Evolutionary conservation across 64 coral and sea anemone genomes (phyloP).

Genomic region (Platygyra sinensis): DNA sequence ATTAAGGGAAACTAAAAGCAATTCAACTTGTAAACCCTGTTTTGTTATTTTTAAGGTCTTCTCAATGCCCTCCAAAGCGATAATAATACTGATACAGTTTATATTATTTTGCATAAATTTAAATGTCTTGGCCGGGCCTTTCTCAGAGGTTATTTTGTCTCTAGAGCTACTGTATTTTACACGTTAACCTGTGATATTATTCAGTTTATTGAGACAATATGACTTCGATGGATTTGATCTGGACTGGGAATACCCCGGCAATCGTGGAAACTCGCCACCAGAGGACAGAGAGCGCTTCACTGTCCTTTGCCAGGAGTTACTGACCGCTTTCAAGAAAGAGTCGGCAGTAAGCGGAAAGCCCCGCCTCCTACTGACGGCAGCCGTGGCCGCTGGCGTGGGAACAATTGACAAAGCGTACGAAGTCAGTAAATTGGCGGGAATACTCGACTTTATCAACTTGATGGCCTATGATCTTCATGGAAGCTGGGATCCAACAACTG

Average conservation of each 20-base stretch:
- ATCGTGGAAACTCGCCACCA: slow-evolving; percentile 71
- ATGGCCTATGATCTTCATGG: slow-evolving; percentile 87
- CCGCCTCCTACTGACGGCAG: slow-evolving; percentile 57
- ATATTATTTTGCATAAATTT: no score
- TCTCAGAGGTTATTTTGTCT: no score
- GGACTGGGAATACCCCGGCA: slow-evolving; percentile 80
- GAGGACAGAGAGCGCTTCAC: slow-evolving; percentile 72
- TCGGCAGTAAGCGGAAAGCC: slow-evolving; percentile 42
- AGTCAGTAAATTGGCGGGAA: slow-evolving; percentile 62
- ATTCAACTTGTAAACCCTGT: no score
- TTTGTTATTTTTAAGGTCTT: no score
- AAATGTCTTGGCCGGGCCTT: no score
- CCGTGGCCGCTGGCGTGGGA: slow-evolving; percentile 40
- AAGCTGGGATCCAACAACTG: slow-evolving; percentile 60
- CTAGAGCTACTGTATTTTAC: background rate
- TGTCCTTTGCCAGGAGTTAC: slow-evolving; percentile 57
- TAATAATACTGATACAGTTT: no score
- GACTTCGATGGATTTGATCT: slow-evolving; percentile 78
- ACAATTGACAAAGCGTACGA: slow-evolving; percentile 55
- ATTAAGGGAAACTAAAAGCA: no score
- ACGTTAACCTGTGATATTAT: background rate
- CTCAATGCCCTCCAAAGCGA: no score
- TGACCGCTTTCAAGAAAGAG: slow-evolving; percentile 65
- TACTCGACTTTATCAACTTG: slow-evolving; percentile 77
- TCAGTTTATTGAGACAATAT: slow-evolving; percentile 42